Percentiles rank a stretch among this genome's conserved stretches.
phyloP scores from a whole-genome alignment of 2,888 invertebrate genomes.

The Catocala fraxini region DNA sequence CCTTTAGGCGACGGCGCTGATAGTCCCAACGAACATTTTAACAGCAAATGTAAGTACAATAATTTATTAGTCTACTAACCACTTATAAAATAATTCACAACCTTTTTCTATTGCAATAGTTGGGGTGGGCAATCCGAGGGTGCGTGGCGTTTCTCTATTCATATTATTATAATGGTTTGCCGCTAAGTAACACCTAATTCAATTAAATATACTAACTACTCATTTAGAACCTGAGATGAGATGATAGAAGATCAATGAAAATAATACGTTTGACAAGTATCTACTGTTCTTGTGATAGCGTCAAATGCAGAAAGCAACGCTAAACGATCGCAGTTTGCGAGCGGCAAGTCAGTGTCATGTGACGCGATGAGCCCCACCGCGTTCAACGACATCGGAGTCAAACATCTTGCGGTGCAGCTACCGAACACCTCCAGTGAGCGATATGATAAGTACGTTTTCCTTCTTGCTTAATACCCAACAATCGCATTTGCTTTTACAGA shows the following conservation, averaged over 20 bases:
- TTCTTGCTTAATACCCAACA: neutral
- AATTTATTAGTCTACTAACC: no score
- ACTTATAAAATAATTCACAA: no score
- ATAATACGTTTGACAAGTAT: no score
- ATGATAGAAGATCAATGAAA: no score
- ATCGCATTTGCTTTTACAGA: no score
- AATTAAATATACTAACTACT: no score
- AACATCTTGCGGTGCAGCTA: constrained; percentile 71
- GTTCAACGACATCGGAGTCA: constrained; percentile 68
- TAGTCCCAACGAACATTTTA: constrained; percentile 29
- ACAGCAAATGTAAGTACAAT: constrained; percentile 58
- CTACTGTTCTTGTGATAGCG: constrained; percentile 49
- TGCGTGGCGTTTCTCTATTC: no score
- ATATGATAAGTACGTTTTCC: constrained; percentile 60
- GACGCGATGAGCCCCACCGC: constrained; percentile 51
- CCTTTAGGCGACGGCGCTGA: constrained; percentile 57
- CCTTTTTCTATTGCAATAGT: no score
- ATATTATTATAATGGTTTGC: no score
- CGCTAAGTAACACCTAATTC: no score
- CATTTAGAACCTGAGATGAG: no score
- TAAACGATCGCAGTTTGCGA: constrained; percentile 58
- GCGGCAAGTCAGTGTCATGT: constrained; percentile 64
- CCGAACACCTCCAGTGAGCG: constrained; percentile 62
- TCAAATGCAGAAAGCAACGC: constrained; percentile 58
- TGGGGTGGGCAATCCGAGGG: no score